These are phyloP conservation scores for Bombus terrestris DNA, from an alignment of 1,140 invertebrate genomes.

Conservation along the genomic window DNA sequence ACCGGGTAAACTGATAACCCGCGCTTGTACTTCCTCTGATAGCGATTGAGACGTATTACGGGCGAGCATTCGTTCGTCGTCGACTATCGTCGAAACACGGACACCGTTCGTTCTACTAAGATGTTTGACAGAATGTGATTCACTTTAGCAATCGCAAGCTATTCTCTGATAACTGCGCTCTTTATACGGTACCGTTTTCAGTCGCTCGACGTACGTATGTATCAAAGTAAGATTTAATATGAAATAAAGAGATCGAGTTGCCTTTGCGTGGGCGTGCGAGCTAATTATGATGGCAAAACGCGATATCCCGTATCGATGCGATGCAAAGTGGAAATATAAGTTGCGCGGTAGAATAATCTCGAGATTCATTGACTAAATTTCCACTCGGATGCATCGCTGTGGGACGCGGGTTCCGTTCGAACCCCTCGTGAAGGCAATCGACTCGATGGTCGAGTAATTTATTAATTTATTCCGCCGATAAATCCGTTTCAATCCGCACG, in stretches of 20 bases:
- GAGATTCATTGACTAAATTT: not conserved
- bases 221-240: not conserved
- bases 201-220: not conserved
- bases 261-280: not conserved
- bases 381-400: not conserved
- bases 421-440: not conserved
- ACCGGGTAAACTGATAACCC: constrained; percentile 35
- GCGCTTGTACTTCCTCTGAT: constrained; percentile 49
- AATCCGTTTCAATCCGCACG: constrained; percentile 66
- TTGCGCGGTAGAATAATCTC: not conserved
- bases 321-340: not conserved
- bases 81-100: not conserved
- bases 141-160: not conserved
- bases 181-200: not conserved
- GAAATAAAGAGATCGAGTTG: constrained; percentile 1
- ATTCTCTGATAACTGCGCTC: not conserved
- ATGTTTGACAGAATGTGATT: not conserved
- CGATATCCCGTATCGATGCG: not conserved
- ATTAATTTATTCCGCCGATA: constrained; percentile 70
- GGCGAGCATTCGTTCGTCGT: not conserved
- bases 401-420: not conserved
- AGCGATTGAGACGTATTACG: constrained; percentile 25
- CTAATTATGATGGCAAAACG: not conserved
- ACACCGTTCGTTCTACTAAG: not conserved
- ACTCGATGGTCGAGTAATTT: constrained; percentile 57